Base-by-base conservation (phyloP, 2,888 invertebrate genomes). In the Orthonychiurus folsomi region DNA sequence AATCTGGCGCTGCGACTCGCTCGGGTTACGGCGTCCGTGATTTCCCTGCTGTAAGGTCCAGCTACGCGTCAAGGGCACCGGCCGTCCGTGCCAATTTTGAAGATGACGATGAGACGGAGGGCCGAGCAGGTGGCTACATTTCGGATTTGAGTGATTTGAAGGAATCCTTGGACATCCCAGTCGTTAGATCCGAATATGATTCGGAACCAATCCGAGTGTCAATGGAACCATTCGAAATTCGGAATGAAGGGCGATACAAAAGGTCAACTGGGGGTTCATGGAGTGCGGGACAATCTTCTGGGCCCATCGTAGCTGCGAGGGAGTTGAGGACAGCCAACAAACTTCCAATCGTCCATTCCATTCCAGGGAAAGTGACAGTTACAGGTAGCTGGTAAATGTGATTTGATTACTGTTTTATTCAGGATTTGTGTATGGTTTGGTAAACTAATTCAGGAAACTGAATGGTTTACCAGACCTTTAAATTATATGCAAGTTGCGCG, bases 121-220 rank as follows among this genome's bases (percentile, higher is more conserved):
- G 20, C 5, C 20, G 12, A 5, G 5, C 52, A 12, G 21, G 52
- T 12, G n/a, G 9, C 5, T 52, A 12, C 52, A 9, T 23, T 9
- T 12, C 5, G 5, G 52, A 52, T 23, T 52, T 52, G 12, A 52
- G 52, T 52, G 52, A 52, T 23, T 52, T 52, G 52, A 52, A 20
- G 20, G 48, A 20, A 15, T 59, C 28, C n/a, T 20, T 15, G 1
- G 59, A 37, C 18, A n/a, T 20, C n/a, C 48, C 59, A 48, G 24
- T n/a, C 59, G 47, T 59, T 9, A 20, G 59, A 1, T 59, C 59
- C 15, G 18, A 18, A 1, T 27, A 5, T 47, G 27, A 21, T n/a
- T 3, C 23, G n/a, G 24, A 3, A 3, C 56, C 27, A 23, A 25
- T 56, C 37, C 56, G 3, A 18, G 20, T 27, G 3, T 26, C 56